Evolutionary conservation across 2,113 vertebrate species (phyloP), one percentile per base, ranked within the genome.

Genomic region (Silurus glanis): DNA sequence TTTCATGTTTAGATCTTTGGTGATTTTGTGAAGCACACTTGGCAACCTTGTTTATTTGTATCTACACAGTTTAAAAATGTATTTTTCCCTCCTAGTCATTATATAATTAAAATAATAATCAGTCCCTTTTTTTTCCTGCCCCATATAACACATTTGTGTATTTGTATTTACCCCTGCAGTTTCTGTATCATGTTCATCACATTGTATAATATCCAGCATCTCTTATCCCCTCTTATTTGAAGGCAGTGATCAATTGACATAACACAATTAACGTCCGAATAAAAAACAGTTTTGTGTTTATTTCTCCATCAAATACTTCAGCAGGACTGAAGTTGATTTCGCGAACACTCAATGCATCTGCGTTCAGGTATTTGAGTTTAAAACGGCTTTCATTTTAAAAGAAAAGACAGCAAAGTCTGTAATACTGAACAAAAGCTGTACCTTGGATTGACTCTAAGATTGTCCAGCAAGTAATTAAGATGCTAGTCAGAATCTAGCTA

Each of bases 231-330:
- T 53, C 4, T 21, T n/a, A 76, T 2, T 21, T 56, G 75, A 78
- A 51, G 56, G 75, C 23, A n/a, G 28, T 16, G 75, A 78, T 78
- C 75, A 56, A 78, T 78, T 53, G 56, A 78, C 51, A 25, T n/a
- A 78, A 78, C 75, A 25, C n/a, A 56, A 78, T 78, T 56, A 56
- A 13, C n/a, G 6, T 14, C 21, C 0, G 75, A 78, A 78, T 56
- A 56, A 78, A 56, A 78, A 56, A 9, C 21, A 53, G 1, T 78
- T 78, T 78, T 4, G n/a, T 56, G 51, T 56, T 74, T 78, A 56
- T 56, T 78, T 78, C 74, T 55, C 9, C 23, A 55, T 78, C 21
- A 23, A n/a, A 14, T n/a, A 2, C 9, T n/a, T 76, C 21, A 6
- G 10, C 49, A 23, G 16, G 49, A n/a, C 14, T 55, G 51, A 55